These are phyloP conservation scores for Verasper variegatus DNA, from an alignment of 2,113 vertebrate genomes.

Conservation along the genomic window DNA sequence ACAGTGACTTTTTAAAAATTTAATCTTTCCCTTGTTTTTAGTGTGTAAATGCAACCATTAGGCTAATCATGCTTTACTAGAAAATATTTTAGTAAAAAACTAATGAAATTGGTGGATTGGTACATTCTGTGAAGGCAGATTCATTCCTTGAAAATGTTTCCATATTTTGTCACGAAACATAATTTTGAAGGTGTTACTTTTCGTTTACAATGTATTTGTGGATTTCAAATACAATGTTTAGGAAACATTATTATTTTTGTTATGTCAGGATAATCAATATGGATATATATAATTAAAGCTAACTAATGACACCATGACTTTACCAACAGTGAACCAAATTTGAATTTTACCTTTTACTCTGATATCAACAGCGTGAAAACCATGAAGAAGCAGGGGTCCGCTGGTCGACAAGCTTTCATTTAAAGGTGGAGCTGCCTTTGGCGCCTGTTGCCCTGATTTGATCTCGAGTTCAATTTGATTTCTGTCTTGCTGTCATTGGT, in stretches of 20 bases:
- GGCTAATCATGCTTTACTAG: too few species aligned
- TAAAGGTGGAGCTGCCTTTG: constrained; percentile 62
- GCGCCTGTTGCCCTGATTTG: constrained; percentile 62
- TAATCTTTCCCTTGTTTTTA: too few species aligned
- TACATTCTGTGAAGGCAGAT: not conserved
- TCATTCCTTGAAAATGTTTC: too few species aligned
- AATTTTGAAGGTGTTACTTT: too few species aligned
- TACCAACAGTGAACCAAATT: not conserved
- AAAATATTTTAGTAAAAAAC: too few species aligned
- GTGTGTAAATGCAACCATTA: too few species aligned
- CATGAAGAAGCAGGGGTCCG: constrained; percentile 8
- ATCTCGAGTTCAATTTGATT: constrained; percentile 73
- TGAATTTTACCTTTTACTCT: not conserved
- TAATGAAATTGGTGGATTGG: too few species aligned
- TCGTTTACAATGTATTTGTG: too few species aligned
- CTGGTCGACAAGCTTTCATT: constrained; percentile 36
- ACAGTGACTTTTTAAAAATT: too few species aligned
- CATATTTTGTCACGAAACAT: too few species aligned
- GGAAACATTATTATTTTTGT: too few species aligned
- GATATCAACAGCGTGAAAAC: not conserved
- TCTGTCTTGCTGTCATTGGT: constrained; percentile 64
- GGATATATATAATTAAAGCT: not conserved
- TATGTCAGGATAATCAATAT: not conserved
- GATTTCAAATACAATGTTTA: too few species aligned
- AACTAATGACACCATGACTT: constrained; percentile 1